Evolutionary conservation across 2,888 invertebrate genomes (phyloP).

Genomic region (Dryomyza anilis): DNA sequence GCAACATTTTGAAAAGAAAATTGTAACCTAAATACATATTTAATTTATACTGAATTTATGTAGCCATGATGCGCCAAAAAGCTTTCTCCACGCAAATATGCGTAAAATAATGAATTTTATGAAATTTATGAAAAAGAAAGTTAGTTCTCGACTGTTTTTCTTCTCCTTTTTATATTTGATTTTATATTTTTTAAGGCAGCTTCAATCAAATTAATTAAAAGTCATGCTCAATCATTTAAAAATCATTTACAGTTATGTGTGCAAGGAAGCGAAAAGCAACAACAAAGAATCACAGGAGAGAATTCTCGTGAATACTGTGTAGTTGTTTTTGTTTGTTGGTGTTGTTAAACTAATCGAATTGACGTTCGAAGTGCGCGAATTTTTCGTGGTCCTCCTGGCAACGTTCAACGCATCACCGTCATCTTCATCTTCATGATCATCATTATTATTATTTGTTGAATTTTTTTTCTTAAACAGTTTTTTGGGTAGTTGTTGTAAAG

Average conservation of each 20-base stretch:
- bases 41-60: background rate
- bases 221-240: conserved; percentile 28
- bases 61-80: background rate
- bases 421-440: no score
- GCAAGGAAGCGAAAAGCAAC: conserved; percentile 11
- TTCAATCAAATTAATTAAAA: conserved; percentile 28
- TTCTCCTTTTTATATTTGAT: background rate
- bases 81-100: background rate
- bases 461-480: no score
- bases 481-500: background rate
- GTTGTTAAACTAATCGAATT: conserved; percentile 28
- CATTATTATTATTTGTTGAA: no score
- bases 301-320: no score
- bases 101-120: no score
- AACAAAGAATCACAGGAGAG: conserved; percentile 7
- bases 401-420: no score
- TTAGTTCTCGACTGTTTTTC: background rate
- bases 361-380: conserved; percentile 25
- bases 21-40: no score
- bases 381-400: conserved; percentile 16
- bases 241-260: conserved; percentile 26
- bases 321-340: conserved; percentile 4
- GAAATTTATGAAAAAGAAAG: conserved; percentile 23
- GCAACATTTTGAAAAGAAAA: no score
- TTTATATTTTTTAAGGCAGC: background rate